These are phyloP conservation scores for Dicentrarchus labrax DNA, from an alignment of 2,113 vertebrate species.

Conservation along the genomic window DNA sequence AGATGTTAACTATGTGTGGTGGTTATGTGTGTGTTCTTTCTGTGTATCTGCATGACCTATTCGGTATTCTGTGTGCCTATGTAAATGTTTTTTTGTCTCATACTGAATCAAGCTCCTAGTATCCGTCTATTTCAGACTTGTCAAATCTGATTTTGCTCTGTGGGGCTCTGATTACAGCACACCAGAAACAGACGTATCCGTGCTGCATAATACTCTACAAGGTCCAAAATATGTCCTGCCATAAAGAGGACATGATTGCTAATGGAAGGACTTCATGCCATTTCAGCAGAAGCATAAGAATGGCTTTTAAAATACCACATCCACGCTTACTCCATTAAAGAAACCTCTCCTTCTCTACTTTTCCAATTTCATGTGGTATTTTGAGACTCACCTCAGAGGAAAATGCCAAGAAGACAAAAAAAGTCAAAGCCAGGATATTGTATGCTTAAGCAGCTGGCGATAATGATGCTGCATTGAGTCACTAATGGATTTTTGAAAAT, in stretches of 20 bases:
- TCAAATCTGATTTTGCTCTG: slow-evolving; percentile 58
- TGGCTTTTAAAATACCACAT: slow-evolving; percentile 66
- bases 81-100: slow-evolving; percentile 7
- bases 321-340: slow-evolving; percentile 52
- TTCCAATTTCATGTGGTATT: slow-evolving; percentile 60
- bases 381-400: slow-evolving; percentile 56
- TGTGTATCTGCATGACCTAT: not conserved
- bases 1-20: not conserved
- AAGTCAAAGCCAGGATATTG: slow-evolving; percentile 66
- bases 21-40: not conserved
- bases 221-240: slow-evolving; percentile 47
- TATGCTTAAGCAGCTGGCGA: slow-evolving; percentile 60
- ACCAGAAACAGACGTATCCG: slow-evolving; percentile 42
- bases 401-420: slow-evolving; percentile 72
- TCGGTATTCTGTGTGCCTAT: slow-evolving; percentile 4
- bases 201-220: slow-evolving; percentile 43
- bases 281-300: slow-evolving; percentile 53
- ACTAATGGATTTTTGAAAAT: slow-evolving; percentile 77
- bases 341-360: slow-evolving; percentile 42
- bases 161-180: slow-evolving; percentile 36
- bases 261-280: slow-evolving; percentile 61
- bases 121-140: slow-evolving; percentile 38
- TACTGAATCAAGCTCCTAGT: slow-evolving; percentile 8
- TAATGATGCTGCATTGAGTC: slow-evolving; percentile 72
- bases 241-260: slow-evolving; percentile 54